A percentile compares a stretch with the other conserved stretches of the same genome.
phyloP scores from a whole-genome alignment of 2,888 invertebrate species.

The Meteorus cinctellus region DNA sequence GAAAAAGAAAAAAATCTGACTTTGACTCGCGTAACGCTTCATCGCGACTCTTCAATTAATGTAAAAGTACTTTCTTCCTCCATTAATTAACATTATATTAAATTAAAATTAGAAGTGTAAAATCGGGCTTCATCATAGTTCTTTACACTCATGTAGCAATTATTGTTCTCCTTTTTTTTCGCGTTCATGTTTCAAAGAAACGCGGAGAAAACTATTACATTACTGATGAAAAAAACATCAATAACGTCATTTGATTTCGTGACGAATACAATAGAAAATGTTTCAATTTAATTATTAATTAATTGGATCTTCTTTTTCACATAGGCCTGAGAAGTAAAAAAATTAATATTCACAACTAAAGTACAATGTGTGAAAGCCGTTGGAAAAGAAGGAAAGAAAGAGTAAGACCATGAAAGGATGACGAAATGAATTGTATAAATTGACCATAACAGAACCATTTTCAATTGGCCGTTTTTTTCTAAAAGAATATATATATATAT shows the following conservation, averaged over 20 bases:
- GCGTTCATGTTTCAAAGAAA: not conserved
- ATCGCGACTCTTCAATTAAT: slow-evolving; percentile 4
- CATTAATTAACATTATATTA: slow-evolving; percentile 5
- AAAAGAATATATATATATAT: slow-evolving; percentile 18
- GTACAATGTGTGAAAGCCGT: not conserved
- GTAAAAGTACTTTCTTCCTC: slow-evolving; percentile 22
- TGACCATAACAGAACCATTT: not conserved
- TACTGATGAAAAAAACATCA: not conserved
- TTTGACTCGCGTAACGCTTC: slow-evolving; percentile 25
- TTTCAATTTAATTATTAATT: not conserved
- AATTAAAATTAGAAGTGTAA: slow-evolving; percentile 19
- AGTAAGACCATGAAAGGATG: not conserved
- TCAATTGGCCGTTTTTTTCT: not conserved
- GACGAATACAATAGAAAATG: slow-evolving; percentile 15
- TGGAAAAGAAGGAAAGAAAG: slow-evolving; percentile 3
- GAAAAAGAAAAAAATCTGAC: not conserved
- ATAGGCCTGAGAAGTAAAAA: slow-evolving; percentile 23
- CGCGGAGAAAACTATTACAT: not conserved
- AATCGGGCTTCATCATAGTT: not conserved
- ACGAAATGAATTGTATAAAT: not conserved
- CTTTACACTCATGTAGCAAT: slow-evolving; percentile 17
- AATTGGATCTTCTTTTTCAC: not conserved
- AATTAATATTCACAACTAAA: slow-evolving; percentile 17
- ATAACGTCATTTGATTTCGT: not conserved
- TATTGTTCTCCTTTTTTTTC: not conserved